A percentile compares a stretch with the other conserved stretches of the same genome.
Conservation (phyloP, 2,888 invertebrate species). For the Polydrusus tereticollis region DNA sequence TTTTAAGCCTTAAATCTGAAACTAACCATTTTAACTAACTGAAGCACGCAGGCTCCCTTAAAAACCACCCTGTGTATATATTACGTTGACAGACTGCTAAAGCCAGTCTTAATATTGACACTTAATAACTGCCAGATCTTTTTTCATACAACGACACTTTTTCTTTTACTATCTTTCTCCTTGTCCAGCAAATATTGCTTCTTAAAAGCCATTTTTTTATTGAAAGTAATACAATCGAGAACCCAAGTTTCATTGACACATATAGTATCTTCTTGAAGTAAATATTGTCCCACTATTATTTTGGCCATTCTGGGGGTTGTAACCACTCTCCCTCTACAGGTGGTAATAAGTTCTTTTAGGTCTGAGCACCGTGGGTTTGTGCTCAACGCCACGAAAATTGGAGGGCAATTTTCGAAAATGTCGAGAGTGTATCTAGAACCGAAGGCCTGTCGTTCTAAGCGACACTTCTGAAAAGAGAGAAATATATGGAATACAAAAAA, state of each 20-base stretch:
- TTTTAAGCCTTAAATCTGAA: too few relatives aligned
- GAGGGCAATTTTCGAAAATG: conserved; percentile 72
- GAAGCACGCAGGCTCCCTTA: too few relatives aligned
- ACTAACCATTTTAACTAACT: too few relatives aligned
- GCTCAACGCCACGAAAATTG: conserved; percentile 70
- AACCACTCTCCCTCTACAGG: conserved; percentile 72
- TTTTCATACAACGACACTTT: conserved; percentile 32
- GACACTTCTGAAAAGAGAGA: conserved; percentile 70
- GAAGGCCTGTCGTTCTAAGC: conserved; percentile 74
- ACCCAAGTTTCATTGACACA: conserved; percentile 74
- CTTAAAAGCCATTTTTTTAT: conserved; percentile 63
- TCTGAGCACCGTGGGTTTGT: conserved; percentile 69
- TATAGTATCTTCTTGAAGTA: conserved; percentile 54
- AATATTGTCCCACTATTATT: conserved; percentile 69
- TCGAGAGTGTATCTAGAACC: conserved; percentile 72
- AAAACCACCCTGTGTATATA: conserved; percentile 43
- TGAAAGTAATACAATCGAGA: conserved; percentile 73
- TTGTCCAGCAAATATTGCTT: conserved; percentile 32
- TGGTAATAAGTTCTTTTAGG: conserved; percentile 71
- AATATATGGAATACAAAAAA: conserved; percentile 46
- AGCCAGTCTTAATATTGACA: not conserved
- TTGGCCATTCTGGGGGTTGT: conserved; percentile 68
- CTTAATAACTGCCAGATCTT: not conserved
- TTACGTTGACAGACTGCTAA: too few relatives aligned
- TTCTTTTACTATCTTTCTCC: conserved; percentile 10